Evolutionary conservation across 2,888 invertebrate species (phyloP), one percentile per base, ranked within the genome.

Genomic region (Magallana nippona): DNA sequence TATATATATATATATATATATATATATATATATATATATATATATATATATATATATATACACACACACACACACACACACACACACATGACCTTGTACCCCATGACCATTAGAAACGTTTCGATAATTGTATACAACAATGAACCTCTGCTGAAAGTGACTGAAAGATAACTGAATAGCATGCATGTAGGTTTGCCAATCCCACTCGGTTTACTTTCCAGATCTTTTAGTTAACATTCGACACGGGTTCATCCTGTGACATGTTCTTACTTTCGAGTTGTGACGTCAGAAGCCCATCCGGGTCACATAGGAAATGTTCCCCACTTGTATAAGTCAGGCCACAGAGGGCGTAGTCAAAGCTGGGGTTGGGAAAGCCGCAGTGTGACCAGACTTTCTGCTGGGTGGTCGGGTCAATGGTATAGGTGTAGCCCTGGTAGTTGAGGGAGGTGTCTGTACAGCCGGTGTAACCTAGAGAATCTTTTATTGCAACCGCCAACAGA

Each of bases 321-420:
- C 82, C 84, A 22, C 56, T 60, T 1, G 83, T 85, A 11, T 79
- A 62, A 0, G 88, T 84, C 77, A 89, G 55, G 15, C 89, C 89
- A 83, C 90, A 90, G 19, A 83, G 71, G 32, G 71, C 57, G 78
- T 87, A 86, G 81, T 90, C 89, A 82, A 55, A 83, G 32, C 79
- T 83, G 2, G 90, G 89, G 56, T 87, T 89, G 0, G 88, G 89
- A 55, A 90, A 89, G 11, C 83, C 78, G 62, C 90, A 90, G 63
- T 89, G 89, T 0, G 89, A 88, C 90, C 90, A 90, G n/a, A 89
- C 60, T 77, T 84, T 88, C 27, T 88, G 84, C 0, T 79, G 77
- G 0, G 88, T 89, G 55, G 44, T 57, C 3, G 80, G 62, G 55
- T 89, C 89, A 15, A 88, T 71, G 2, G 78, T 86, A 83, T 86